These are phyloP conservation scores for Diplodus puntazzo DNA, from an alignment of 2,797 vertebrate genomes.

Conservation along the genomic window DNA sequence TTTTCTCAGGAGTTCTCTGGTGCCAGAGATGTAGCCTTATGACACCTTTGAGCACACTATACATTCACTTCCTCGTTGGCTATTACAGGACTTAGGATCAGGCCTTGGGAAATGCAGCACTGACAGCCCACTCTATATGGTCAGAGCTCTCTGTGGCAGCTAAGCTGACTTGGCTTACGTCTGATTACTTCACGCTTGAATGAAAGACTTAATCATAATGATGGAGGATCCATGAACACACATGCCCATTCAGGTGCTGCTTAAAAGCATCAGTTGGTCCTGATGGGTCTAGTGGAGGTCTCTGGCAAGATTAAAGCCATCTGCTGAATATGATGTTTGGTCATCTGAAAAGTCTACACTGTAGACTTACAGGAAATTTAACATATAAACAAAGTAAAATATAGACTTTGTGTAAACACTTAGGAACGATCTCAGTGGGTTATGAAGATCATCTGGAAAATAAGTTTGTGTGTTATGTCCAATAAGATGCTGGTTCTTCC, in stretches of 20 bases:
- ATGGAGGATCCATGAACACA: slow-evolving; percentile 34
- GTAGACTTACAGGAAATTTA: slow-evolving; percentile 10
- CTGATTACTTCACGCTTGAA: slow-evolving; percentile 63
- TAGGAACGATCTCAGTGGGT: background rate
- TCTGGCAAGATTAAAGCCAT: slow-evolving; percentile 49
- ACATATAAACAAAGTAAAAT: slow-evolving; percentile 12
- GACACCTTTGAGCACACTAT: slow-evolving; percentile 20
- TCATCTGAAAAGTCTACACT: background rate
- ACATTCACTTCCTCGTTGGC: slow-evolving; percentile 17
- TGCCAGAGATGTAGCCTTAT: slow-evolving; percentile 24
- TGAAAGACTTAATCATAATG: slow-evolving; percentile 54
- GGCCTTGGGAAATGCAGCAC: slow-evolving; percentile 36
- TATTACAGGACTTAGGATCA: slow-evolving; percentile 46
- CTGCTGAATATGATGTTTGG: slow-evolving; percentile 18
- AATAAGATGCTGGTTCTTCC: background rate
- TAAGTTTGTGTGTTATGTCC: background rate
- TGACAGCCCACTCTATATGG: slow-evolving; percentile 42
- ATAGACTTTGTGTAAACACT: background rate
- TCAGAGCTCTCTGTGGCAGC: slow-evolving; percentile 44
- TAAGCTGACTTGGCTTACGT: slow-evolving; percentile 54
- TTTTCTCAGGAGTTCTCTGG: slow-evolving; percentile 12
- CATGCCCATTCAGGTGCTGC: slow-evolving; percentile 36
- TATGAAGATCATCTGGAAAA: background rate
- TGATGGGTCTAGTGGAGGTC: slow-evolving; percentile 24
- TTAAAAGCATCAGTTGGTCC: slow-evolving; percentile 21